phyloP scores from a whole-genome alignment of 2,888 invertebrate genomes.

The Tenthredo livida region DNA sequence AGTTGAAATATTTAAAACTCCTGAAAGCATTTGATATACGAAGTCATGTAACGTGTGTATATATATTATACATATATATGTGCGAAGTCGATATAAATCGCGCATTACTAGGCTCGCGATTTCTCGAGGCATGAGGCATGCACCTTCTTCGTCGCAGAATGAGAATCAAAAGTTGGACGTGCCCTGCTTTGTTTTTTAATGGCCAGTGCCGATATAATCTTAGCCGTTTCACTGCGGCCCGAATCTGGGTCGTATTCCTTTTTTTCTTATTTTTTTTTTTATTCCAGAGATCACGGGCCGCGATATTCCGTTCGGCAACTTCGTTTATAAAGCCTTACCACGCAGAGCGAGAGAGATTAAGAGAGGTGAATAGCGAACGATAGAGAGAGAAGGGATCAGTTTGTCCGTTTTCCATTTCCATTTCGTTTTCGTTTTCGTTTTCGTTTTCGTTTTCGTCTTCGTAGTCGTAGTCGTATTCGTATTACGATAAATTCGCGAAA shows the following conservation, averaged over 20 bases:
- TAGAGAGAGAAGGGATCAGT: background rate
- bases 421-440: background rate
- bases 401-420: background rate
- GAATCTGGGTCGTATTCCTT: constrained; percentile 38
- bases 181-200: constrained; percentile 48
- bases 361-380: background rate
- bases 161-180: constrained; percentile 27
- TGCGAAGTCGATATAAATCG: constrained; percentile 20
- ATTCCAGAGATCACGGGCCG: constrained; percentile 14
- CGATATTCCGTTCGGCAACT: constrained; percentile 39
- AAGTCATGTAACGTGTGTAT: background rate
- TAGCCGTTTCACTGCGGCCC: constrained; percentile 10
- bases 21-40: background rate
- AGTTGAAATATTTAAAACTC: background rate
- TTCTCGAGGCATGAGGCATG: background rate
- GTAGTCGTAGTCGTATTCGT: background rate
- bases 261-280: background rate
- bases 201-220: constrained; percentile 33
- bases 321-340: constrained; percentile 32
- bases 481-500: background rate
- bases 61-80: no score
- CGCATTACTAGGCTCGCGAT: background rate
- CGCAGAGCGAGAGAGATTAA: constrained; percentile 21
- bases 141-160: constrained; percentile 1
- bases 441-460: background rate